phyloP scores from a whole-genome alignment of 2,797 vertebrate species.

The Scolopax bukidnonensis region DNA sequence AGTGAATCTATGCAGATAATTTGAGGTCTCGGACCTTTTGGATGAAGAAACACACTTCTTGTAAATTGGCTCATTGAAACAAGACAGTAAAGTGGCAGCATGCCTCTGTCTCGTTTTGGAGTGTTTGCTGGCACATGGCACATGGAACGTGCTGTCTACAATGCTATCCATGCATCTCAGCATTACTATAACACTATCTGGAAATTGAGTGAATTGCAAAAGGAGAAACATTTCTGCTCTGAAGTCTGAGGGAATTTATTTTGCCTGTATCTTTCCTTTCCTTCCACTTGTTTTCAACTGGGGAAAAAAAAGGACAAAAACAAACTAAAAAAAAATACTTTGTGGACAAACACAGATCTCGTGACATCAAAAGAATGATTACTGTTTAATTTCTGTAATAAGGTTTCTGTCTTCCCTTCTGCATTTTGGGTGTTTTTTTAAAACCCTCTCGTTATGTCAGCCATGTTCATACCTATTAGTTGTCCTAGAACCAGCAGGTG shows the following conservation, averaged over 20 bases:
- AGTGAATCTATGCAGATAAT: not conserved
- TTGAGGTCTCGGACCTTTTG: not conserved
- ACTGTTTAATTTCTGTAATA: constrained; percentile 50
- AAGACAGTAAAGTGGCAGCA: not conserved
- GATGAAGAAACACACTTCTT: not conserved
- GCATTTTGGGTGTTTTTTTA: constrained; percentile 37
- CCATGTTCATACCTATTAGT: not conserved
- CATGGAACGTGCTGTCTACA: not conserved
- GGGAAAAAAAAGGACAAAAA: not conserved
- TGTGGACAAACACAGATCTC: not conserved
- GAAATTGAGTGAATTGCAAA: not conserved
- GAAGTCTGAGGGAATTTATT: not conserved
- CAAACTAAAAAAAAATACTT: not conserved
- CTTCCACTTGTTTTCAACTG: not conserved
- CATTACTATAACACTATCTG: not conserved
- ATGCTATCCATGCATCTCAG: not conserved
- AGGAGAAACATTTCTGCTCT: not conserved
- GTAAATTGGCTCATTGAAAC: not conserved
- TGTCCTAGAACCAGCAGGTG: not conserved
- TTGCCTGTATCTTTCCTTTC: not conserved
- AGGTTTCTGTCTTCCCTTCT: constrained; percentile 16
- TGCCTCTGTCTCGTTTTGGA: not conserved
- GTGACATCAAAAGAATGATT: not conserved
- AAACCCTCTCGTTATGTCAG: constrained; percentile 20
- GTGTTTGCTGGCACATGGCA: not conserved